These are phyloP conservation scores for Anguilla pacifica DNA, from an alignment of 2,797 vertebrate genomes.

Conservation along the genomic window DNA sequence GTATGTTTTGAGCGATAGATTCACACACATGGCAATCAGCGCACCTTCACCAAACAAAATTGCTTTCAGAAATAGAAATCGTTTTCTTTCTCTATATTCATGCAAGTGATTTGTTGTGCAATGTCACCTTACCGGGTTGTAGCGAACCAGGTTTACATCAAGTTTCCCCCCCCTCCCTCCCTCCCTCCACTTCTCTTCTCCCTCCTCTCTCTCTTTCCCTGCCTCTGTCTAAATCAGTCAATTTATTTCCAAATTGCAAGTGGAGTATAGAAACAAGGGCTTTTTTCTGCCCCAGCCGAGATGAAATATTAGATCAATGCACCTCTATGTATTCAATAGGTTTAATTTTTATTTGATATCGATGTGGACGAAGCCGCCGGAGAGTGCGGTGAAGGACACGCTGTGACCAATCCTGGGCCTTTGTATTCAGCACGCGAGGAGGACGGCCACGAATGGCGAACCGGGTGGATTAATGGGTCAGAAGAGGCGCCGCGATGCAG, in stretches of 20 bases:
- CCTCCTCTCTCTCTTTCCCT: conserved; percentile 61
- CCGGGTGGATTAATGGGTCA: conserved; percentile 71
- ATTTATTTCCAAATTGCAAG: conserved; percentile 87
- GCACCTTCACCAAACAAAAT: conserved; percentile 77
- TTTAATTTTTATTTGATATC: conserved; percentile 80
- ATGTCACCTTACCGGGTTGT: conserved; percentile 81
- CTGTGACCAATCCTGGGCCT: conserved; percentile 69
- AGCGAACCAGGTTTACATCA: conserved; percentile 71
- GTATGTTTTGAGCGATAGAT: conserved; percentile 71
- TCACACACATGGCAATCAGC: conserved; percentile 81
- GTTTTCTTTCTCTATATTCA: conserved; percentile 82
- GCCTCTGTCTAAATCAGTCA: conserved; percentile 83
- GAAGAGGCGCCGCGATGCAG: conserved; percentile 62
- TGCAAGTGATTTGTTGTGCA: conserved; percentile 84
- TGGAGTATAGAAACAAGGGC: conserved; percentile 78
- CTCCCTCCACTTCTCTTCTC: conserved; percentile 45
- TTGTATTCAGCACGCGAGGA: conserved; percentile 71
- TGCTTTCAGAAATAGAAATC: conserved; percentile 83
- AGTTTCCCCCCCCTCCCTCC: conserved; percentile 49
- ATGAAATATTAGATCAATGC: conserved; percentile 83
- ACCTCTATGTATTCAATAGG: conserved; percentile 75
- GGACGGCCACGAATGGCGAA: conserved; percentile 68
- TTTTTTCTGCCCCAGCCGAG: conserved; percentile 59
- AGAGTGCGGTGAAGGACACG: conserved; percentile 76
- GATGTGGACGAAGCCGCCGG: conserved; percentile 75